A percentile compares a stretch with the other conserved stretches of the same genome.
These are phyloP conservation scores for Toxonevra muliebris DNA, from an alignment of 2,888 invertebrate genomes.

Conservation along the genomic window DNA sequence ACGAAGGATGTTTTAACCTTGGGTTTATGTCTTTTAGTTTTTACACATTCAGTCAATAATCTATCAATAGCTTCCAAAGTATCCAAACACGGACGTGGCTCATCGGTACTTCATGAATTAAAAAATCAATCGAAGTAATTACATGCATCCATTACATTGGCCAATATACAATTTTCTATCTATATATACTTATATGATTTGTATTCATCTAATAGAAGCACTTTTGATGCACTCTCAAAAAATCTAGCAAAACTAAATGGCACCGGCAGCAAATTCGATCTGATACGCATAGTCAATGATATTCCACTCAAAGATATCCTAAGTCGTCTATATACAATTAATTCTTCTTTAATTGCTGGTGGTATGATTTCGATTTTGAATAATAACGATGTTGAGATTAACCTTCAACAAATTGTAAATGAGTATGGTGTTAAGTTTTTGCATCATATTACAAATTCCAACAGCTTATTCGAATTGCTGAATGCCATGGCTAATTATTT, in stretches of 20 bases:
- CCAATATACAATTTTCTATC: background rate
- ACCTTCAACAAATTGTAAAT: conserved; percentile 33
- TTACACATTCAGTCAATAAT: conserved; percentile 60
- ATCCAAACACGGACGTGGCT: conserved; percentile 40
- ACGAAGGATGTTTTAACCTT: conserved; percentile 52
- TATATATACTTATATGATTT: background rate
- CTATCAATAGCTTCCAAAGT: conserved; percentile 51
- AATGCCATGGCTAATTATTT: conserved; percentile 46
- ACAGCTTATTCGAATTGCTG: conserved; percentile 49
- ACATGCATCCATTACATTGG: background rate
- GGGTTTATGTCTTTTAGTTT: conserved; percentile 55
- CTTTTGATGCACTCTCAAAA: conserved; percentile 42
- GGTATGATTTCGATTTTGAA: background rate
- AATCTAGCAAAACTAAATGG: conserved; percentile 41
- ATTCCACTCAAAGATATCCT: conserved; percentile 52
- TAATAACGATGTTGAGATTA: conserved; percentile 10
- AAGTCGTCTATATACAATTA: conserved; percentile 4
- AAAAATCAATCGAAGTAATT: conserved; percentile 46
- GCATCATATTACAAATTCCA: conserved; percentile 46
- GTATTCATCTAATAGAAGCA: conserved; percentile 29
- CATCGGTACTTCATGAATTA: conserved; percentile 46
- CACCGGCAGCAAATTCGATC: conserved; percentile 45
- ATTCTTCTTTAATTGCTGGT: background rate
- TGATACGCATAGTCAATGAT: conserved; percentile 57
- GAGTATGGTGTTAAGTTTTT: conserved; percentile 51